Evolutionary conservation across 1,140 invertebrate genomes (phyloP), one percentile per base, ranked within the genome.

Genomic region (Drosophila triauraria): DNA sequence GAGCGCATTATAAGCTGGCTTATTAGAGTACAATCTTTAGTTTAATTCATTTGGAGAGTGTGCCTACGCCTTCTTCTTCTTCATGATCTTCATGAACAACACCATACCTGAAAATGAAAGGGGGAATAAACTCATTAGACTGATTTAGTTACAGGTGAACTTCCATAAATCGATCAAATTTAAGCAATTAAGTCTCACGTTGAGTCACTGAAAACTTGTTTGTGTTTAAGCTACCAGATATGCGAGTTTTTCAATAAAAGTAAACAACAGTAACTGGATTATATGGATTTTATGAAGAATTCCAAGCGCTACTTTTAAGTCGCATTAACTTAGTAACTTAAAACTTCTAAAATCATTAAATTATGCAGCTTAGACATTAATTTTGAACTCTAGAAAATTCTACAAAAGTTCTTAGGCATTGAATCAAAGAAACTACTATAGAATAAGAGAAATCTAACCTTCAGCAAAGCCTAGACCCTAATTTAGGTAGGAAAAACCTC

Each of bases 21-120:
- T 10, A 35, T 54, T 47, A 53, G 42, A 44, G n/a, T 53, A 51
- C 40, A 70, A 70, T 70, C 48, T 51, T 58, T 53, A 40, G 54
- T 72, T 43, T 43, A 9, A 15, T 40, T 58, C 12, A 4, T 32
- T 51, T 27, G 35, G 17, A 40, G 44, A 25, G 20, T 40, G 54
- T 57, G 44, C 23, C 70, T 88, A 83, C 61, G 80, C 30, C 59
- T 84, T 92, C 75, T 93, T 95, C 82, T 96, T 96, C 78, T 94
- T 95, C 74, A 96, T 95, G 13, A 97, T 86, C 93, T 95, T 96
- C 95, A 97, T 97, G 77, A 97, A 97, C 15, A 97, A 87, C 25
- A 97, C 95, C 96, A 97, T 97, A 92, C 94, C 95, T 96, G 91
- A 5, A 46, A 63, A 47, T 30, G 4, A 13, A 94, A 95, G 64